phyloP scores from a whole-genome alignment of 2,888 invertebrate species.

The Archips crataeganus region DNA sequence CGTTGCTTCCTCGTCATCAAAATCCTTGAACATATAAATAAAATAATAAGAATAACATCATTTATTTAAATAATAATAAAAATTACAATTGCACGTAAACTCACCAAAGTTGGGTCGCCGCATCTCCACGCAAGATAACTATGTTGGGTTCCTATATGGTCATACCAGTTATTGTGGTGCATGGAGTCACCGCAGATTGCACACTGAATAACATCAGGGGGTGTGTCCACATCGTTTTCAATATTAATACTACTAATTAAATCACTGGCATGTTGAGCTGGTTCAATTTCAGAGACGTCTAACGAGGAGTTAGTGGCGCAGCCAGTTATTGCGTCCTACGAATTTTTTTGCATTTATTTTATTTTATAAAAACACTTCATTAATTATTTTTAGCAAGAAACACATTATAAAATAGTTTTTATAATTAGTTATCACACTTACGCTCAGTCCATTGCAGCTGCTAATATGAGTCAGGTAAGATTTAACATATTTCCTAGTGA shows the following conservation, averaged over 20 bases:
- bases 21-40: slow-evolving; percentile 47
- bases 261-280: not conserved
- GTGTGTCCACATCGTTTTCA: not conserved
- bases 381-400: too few relatives aligned
- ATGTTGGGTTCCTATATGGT: slow-evolving; percentile 56
- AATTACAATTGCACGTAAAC: slow-evolving; percentile 12
- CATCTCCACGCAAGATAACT: slow-evolving; percentile 59
- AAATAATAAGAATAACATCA: not conserved
- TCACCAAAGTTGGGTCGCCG: slow-evolving; percentile 53
- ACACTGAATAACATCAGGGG: slow-evolving; percentile 44
- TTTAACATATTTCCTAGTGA: slow-evolving; percentile 44
- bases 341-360: not conserved
- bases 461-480: slow-evolving; percentile 43
- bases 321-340: not conserved
- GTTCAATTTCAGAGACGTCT: not conserved
- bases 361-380: not conserved
- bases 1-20: slow-evolving; percentile 49
- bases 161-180: slow-evolving; percentile 49
- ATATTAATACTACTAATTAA: not conserved
- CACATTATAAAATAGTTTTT: too few relatives aligned
- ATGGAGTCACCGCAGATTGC: slow-evolving; percentile 48
- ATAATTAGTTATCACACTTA: slow-evolving; percentile 3
- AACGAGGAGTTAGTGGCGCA: not conserved
- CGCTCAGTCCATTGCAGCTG: slow-evolving; percentile 29
- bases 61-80: not conserved